Evolutionary conservation across 2,797 vertebrate genomes (phyloP), one percentile per base, ranked within the genome.

Genomic region (Mastacembelus armatus): DNA sequence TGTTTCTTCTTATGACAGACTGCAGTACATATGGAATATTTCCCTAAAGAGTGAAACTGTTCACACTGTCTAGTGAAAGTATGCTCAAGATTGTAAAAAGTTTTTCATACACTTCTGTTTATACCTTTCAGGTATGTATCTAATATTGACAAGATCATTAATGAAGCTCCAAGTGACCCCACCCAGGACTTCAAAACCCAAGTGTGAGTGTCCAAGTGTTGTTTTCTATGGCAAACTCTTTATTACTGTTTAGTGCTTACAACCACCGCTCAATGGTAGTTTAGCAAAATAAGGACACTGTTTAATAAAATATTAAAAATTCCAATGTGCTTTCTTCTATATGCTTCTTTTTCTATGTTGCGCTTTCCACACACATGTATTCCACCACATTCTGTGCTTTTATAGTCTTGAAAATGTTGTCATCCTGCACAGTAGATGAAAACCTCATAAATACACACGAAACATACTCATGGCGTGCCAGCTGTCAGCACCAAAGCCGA

Each of bases 151-250:
- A 98, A 97, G 92, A 96, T 99, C 85, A 96, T 98, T 83, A 93
- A 95, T 78, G 97, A 95, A 10, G 95, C 96, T 4, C 96, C 97
- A 2, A 88, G 95, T 0, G 97, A 99, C 83, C 96, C 97, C 39
- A 97, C 96, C 15, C 98, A 98, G 90, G 98, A 99, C 91, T 99
- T 99, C 92, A 99, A 96, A 93, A 98, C 96, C 60, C 98, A 99
- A 95, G 96, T 99, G 98, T 99, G 93, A 79, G 94, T 91, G 6
- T 78, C 15, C n/a, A 60, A 14, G 36, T 5, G 1, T 22, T 4
- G 3, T 49, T n/a, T 58, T 10, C 40, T 44, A n/a, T 42, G 18
- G 33, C 24, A 12, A 45, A 6, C 21, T 36, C 12, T 50, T 64
- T 22, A 9, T 66, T 38, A 19, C 22, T 22, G 29, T 57, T 32